phyloP scores from a whole-genome alignment of 2,888 invertebrate species.

The Neuroscelio doddi region DNA sequence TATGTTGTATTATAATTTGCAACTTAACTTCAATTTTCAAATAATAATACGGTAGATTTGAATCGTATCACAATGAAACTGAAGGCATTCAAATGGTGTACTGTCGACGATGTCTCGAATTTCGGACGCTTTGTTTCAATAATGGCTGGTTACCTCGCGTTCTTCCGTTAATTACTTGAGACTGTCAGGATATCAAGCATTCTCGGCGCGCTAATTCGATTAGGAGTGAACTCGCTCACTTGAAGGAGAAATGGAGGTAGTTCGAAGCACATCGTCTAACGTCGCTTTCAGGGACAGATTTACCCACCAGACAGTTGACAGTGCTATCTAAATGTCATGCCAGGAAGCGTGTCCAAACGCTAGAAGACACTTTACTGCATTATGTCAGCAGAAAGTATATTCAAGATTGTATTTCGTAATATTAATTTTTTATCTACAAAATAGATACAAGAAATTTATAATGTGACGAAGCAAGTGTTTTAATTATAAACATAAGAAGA shows the following conservation, averaged over 20 bases:
- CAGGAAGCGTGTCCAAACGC: conserved; percentile 62
- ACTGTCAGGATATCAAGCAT: conserved; percentile 69
- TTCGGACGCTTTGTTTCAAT: conserved; percentile 57
- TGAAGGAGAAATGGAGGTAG: conserved; percentile 51
- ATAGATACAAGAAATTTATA: too few relatives aligned
- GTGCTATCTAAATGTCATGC: conserved; percentile 69
- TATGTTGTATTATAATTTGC: too few relatives aligned
- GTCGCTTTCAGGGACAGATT: conserved; percentile 65
- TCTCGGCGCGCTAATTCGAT: conserved; percentile 71
- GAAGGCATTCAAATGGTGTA: too few relatives aligned
- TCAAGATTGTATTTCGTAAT: background rate
- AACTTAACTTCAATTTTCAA: too few relatives aligned
- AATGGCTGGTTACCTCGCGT: conserved; percentile 64
- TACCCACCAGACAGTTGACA: conserved; percentile 67
- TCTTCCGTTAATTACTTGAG: conserved; percentile 70
- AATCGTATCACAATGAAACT: too few relatives aligned
- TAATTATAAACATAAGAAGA: too few relatives aligned
- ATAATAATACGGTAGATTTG: too few relatives aligned
- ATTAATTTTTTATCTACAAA: too few relatives aligned
- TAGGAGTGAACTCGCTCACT: conserved; percentile 67
- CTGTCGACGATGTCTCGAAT: conserved; percentile 13
- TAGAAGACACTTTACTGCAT: conserved; percentile 41
- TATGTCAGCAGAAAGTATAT: conserved; percentile 31
- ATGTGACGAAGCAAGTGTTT: too few relatives aligned
- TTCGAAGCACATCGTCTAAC: conserved; percentile 45